phyloP scores from a whole-genome alignment of 2,797 vertebrate species.

The Triplophysa bombifrons region DNA sequence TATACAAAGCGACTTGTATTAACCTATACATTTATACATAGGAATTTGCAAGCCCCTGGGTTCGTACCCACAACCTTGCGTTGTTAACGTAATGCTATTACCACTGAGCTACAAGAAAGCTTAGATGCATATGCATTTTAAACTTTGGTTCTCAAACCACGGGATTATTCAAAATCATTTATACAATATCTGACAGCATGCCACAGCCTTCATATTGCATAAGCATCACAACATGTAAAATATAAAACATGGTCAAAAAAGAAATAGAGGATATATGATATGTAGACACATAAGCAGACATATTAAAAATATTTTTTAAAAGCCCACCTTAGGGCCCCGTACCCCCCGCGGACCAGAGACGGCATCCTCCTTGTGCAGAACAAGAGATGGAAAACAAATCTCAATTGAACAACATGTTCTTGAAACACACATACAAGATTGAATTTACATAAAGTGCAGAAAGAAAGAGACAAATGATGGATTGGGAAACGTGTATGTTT shows the following conservation, averaged over 20 bases:
- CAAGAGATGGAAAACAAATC: constrained; percentile 40
- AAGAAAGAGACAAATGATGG: neutral
- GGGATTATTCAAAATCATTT: neutral
- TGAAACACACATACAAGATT: neutral
- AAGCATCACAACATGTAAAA: neutral
- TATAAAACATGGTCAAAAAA: neutral
- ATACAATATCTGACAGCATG: neutral
- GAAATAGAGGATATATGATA: neutral
- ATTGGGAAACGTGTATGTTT: neutral
- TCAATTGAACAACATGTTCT: constrained; percentile 36
- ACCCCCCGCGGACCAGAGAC: constrained; percentile 81
- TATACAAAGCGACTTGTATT: no score
- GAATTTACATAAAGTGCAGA: neutral
- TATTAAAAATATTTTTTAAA: neutral
- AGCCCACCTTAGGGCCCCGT: constrained; percentile 92
- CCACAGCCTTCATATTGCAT: neutral
- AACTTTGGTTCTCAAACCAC: neutral
- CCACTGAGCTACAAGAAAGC: no score
- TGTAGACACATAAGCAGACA: neutral
- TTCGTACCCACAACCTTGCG: no score
- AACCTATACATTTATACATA: no score
- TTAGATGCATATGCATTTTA: no score
- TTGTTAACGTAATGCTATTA: no score
- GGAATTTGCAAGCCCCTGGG: no score
- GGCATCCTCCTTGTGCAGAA: constrained; percentile 79